Percentiles rank a stretch among this genome's conserved stretches.
phyloP scores from a whole-genome alignment of 2,888 invertebrate species.

The Suillia variegata region DNA sequence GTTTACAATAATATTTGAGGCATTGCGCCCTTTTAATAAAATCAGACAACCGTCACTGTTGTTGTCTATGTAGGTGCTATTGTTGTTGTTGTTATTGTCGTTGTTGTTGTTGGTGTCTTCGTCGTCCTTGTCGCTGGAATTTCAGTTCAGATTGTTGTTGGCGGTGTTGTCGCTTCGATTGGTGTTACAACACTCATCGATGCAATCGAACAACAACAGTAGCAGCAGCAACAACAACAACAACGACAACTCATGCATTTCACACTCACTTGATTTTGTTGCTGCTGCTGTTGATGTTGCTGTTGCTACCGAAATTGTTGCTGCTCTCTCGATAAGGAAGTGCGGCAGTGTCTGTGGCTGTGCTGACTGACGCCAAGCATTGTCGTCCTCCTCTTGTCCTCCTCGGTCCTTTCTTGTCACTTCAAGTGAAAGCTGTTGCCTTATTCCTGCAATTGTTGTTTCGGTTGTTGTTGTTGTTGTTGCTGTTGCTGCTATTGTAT shows the following conservation, averaged over 20 bases:
- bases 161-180: neutral
- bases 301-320: too few species aligned
- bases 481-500: neutral
- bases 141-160: neutral
- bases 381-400: constrained; percentile 3
- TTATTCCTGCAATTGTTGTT: too few species aligned
- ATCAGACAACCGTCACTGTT: too few species aligned
- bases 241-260: constrained; percentile 10
- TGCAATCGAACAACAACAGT: neutral
- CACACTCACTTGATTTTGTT: constrained; percentile 15
- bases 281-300: neutral
- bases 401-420: neutral
- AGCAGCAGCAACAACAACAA: neutral
- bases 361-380: neutral
- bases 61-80: neutral
- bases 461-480: too few species aligned
- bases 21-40: too few species aligned
- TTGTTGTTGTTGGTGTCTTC: neutral
- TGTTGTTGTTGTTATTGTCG: neutral
- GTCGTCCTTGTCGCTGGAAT: neutral
- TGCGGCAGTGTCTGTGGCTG: neutral
- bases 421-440: too few species aligned
- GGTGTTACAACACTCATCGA: neutral
- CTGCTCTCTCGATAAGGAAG: neutral
- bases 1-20: too few species aligned